Percentiles rank a stretch among this genome's conserved stretches.
These are phyloP conservation scores for Marasmarcha lunaedactyla DNA, from an alignment of 2,888 invertebrate species.

Conservation along the genomic window DNA sequence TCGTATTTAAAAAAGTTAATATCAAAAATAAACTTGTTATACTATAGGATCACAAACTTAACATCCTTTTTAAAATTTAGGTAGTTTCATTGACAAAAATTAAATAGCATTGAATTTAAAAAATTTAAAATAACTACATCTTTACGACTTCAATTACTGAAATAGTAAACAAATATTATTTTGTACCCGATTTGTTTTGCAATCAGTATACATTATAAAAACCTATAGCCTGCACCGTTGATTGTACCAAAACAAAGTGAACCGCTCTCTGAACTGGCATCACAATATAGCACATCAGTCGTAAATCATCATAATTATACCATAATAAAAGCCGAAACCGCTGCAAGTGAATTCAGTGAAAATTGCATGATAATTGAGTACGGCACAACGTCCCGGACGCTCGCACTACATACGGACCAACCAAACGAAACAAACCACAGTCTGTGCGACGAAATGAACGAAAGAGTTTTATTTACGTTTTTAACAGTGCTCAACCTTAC, in stretches of 20 bases:
- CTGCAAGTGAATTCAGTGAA: constrained; percentile 28
- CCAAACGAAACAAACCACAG: neutral
- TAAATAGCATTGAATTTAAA: no score
- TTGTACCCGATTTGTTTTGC: neutral
- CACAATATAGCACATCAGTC: constrained; percentile 17
- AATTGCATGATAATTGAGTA: constrained; percentile 35
- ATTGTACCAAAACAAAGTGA: constrained; percentile 10
- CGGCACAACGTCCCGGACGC: constrained; percentile 40
- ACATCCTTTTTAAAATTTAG: no score
- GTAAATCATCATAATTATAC: constrained; percentile 31
- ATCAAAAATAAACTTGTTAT: no score
- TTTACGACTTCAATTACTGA: no score
- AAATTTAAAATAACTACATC: no score
- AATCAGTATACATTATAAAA: neutral
- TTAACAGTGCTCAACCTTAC: constrained; percentile 22
- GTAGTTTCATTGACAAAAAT: no score
- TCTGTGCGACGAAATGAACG: constrained; percentile 25
- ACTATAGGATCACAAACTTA: no score
- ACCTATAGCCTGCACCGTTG: neutral
- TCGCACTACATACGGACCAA: constrained; percentile 17
- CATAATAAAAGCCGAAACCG: constrained; percentile 32
- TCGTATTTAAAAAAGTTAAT: no score
- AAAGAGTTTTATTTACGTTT: constrained; percentile 21
- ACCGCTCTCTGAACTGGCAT: constrained; percentile 21
- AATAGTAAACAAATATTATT: no score